Base-by-base conservation (phyloP, 92 coral and sea anemone species). In the Epizoanthus fatuus region DNA sequence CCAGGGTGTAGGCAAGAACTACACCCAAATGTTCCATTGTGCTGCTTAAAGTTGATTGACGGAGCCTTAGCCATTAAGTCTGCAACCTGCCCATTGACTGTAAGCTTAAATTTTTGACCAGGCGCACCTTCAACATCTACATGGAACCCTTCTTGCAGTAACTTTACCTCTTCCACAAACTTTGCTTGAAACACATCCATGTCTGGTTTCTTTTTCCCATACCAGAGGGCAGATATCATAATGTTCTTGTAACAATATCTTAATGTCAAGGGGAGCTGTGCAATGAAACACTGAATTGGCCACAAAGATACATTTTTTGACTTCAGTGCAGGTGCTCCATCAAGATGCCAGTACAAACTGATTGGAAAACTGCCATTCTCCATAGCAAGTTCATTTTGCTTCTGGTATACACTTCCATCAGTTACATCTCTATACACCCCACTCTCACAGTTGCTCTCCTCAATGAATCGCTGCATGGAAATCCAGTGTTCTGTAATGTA, bases 251-350 rank as follows among this genome's bases (percentile, higher is more conserved):
- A 90, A 4, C 86, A 92, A 64, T 86, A 92, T 15, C 93, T 35
- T 51, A 89, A 63, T 45, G 51, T 60, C 9, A 80, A 39, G 19
- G 92, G 91, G 1, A 90, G 74, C 74, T 90, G 88, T 58, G 84
- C 92, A 17, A 93, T 84, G 86, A 93, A 93, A 80, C 94, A 82
- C 64, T 90, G 94, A 52, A 90, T 90, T 14, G 94, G 94, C 92
- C 96, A 93, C 14, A 93, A 5, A 44, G 96, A 93, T 42, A 87
- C 49, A 65, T 29, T 86, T 44, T 86, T 90, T 22, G 86, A 90
- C 63, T 90, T 93, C 29, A 90, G 73, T 7, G 93, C 93, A 67
- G 93, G 96, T 20, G 96, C 93, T 52, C 96, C 96, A 83, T 93
- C 93, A 71, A 90, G 68, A 84, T 90, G 93, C 96, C 93, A 87